A percentile compares a stretch with the other conserved stretches of the same genome.
Evolutionary conservation across 2,797 vertebrate genomes (phyloP).

Genomic region (Takifugu ocellatus): DNA sequence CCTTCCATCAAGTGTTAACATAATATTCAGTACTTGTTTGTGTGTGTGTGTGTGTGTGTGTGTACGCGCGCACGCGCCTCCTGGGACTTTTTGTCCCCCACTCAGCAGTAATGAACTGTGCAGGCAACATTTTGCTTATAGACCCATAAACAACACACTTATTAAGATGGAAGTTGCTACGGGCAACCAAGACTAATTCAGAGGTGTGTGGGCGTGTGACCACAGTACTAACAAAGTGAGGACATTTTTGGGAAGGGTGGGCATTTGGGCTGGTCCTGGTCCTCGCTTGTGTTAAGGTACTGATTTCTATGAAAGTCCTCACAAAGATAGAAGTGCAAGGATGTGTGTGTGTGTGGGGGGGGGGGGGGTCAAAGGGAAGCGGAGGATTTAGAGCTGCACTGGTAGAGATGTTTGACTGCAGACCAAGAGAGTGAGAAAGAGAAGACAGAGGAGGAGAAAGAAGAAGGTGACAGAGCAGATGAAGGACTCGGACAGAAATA

Average conservation of each 20-base stretch:
- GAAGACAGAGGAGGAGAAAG: slow-evolving; percentile 1
- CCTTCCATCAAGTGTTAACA: background rate
- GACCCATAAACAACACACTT: slow-evolving; percentile 74
- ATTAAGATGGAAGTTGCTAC: slow-evolving; percentile 68
- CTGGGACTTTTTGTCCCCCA: slow-evolving; percentile 55
- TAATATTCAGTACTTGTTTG: too few species aligned
- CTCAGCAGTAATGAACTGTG: slow-evolving; percentile 73
- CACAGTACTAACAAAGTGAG: slow-evolving; percentile 1
- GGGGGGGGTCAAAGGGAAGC: slow-evolving; percentile 25
- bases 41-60: slow-evolving; percentile 3
- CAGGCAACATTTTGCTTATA: slow-evolving; percentile 70
- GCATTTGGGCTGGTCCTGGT: too few species aligned
- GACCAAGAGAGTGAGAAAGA: background rate
- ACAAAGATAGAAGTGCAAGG: too few species aligned
- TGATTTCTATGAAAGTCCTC: too few species aligned
- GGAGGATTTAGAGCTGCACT: slow-evolving; percentile 44
- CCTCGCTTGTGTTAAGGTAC: too few species aligned
- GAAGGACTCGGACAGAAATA: slow-evolving; percentile 18
- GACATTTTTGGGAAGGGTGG: too few species aligned
- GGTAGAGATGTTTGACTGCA: slow-evolving; percentile 13
- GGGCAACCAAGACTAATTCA: slow-evolving; percentile 58
- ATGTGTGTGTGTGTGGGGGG: too few species aligned
- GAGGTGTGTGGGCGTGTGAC: slow-evolving; percentile 7
- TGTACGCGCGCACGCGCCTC: slow-evolving; percentile 12
- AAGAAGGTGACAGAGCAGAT: background rate